A percentile compares a stretch with the other conserved stretches of the same genome.
These are phyloP conservation scores for Trichogramma dendrolimi DNA, from an alignment of 2,888 invertebrate genomes.

Conservation along the genomic window DNA sequence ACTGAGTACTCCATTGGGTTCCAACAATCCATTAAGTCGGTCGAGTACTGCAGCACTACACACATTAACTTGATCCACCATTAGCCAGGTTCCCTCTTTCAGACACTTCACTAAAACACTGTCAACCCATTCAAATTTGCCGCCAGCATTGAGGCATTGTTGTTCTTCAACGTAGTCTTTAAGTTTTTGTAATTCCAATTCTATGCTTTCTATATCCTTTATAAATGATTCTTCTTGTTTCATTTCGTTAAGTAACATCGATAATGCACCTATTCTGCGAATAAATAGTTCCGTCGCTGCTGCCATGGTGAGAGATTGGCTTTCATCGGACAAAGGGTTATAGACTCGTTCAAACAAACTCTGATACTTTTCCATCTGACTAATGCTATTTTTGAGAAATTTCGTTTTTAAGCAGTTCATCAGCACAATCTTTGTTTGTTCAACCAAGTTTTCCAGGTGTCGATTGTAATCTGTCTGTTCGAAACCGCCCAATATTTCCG, in stretches of 20 bases:
- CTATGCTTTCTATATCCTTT: constrained; percentile 43
- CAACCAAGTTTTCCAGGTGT: constrained; percentile 68
- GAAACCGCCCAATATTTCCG: constrained; percentile 92
- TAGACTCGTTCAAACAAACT: constrained; percentile 39
- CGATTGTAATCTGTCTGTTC: constrained; percentile 82
- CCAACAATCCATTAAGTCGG: constrained; percentile 89
- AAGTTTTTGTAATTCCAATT: constrained; percentile 50
- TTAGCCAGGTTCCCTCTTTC: constrained; percentile 76
- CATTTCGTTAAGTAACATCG: constrained; percentile 41
- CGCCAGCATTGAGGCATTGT: constrained; percentile 72
- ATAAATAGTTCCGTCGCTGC: constrained; percentile 52
- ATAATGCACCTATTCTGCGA: constrained; percentile 48
- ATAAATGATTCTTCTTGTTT: constrained; percentile 28
- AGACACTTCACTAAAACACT: constrained; percentile 82
- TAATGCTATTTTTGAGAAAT: constrained; percentile 34
- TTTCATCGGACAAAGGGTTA: constrained; percentile 35
- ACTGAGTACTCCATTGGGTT: constrained; percentile 83
- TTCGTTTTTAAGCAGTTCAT: constrained; percentile 54
- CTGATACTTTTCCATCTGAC: constrained; percentile 39
- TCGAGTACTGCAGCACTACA: constrained; percentile 96
- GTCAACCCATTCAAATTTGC: constrained; percentile 91
- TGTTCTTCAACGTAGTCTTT: constrained; percentile 54
- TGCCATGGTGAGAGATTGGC: constrained; percentile 46
- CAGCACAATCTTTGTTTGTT: constrained; percentile 57
- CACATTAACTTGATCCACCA: constrained; percentile 89